Base-by-base conservation (phyloP, 2,797 vertebrate genomes). In the Labroides dimidiatus region DNA sequence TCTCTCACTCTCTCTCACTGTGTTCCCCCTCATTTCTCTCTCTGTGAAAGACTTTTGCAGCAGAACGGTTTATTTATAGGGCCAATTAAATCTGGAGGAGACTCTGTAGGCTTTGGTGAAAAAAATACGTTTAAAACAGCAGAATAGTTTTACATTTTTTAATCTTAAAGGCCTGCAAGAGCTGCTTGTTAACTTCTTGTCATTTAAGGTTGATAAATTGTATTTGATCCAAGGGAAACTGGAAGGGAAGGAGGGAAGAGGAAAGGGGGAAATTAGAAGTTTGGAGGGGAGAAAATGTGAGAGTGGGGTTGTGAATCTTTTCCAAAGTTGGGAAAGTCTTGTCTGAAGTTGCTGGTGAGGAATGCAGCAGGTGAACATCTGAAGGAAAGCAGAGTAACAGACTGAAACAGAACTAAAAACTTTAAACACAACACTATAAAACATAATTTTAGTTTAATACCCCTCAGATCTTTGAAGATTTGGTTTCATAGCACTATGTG, bases 61-160 rank as follows among this genome's bases (percentile, higher is more conserved):
- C 68, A 77, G 80, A 90, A 81, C 70, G 23, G 76, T 89, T 87
- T 92, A 89, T 90, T 90, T 89, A 89, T 87, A 86, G 86, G 78
- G 74, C 77, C 87, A 92, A 91, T 92, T 92, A 90, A 89, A 88
- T 85, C 75, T 76, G 81, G 72, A 89, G 76, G 79, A 86, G 84
- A 86, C 79, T 86, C 69, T 69, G 69, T 84, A 68, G 84, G 84
- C 72, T 86, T 86, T 72, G 72, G 72, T 68, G 56, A 56, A 61
- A 80, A n/a, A 80, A 85, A 86, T 69, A 84, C 19, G 36, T 86
- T 62, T 81, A 76, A 85, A 88, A 82, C 84, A 74, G 67, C 42
- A 59, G 61, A 86, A 82, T 68, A 76, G 53, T 81, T 90, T 85
- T 80, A 69, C 72, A 76, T 83, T 70, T 88, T 84, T 75, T 85